Conservation (phyloP, 2,888 invertebrate species). For the Pyrrhosoma nymphula region DNA sequence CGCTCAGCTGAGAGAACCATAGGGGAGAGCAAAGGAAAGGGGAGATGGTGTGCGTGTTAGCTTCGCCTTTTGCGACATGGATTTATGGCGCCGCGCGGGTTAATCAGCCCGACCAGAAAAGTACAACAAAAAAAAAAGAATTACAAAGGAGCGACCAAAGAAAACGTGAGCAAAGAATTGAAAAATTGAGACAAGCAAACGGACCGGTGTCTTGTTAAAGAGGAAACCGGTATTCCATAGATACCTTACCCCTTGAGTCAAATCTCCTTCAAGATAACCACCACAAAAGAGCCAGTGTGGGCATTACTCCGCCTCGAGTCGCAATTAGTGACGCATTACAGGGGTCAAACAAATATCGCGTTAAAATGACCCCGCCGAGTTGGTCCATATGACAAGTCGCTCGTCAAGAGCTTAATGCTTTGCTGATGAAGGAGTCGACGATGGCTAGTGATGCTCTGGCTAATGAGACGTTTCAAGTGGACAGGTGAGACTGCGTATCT, state of each 20-base stretch:
- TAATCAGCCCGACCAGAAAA: slow-evolving; percentile 51
- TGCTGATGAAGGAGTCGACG: not conserved
- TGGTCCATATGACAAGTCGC: not conserved
- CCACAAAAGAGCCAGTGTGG: not conserved
- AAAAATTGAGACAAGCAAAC: slow-evolving; percentile 39
- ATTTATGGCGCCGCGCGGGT: slow-evolving; percentile 49
- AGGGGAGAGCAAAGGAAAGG: not conserved
- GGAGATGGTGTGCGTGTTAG: not conserved
- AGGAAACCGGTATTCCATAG: slow-evolving; percentile 32
- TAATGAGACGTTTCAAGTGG: not conserved
- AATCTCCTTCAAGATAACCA: not conserved
- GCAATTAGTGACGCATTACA: not conserved
- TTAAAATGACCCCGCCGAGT: not conserved
- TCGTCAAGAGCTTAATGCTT: not conserved
- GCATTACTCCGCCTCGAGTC: not conserved
- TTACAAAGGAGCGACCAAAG: slow-evolving; percentile 47
- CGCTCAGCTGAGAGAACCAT: not conserved
- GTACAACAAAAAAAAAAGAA: slow-evolving; percentile 22
- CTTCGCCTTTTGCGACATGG: slow-evolving; percentile 30
- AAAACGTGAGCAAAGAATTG: slow-evolving; percentile 37
- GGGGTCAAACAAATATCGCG: not conserved
- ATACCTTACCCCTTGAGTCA: not conserved
- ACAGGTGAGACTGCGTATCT: not conserved
- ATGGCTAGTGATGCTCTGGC: not conserved
- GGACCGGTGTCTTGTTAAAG: slow-evolving; percentile 24